Evolutionary conservation across 64 coral and sea anemone genomes (phyloP), one percentile per base, ranked within the genome.

Genomic region (Montipora capricornis): DNA sequence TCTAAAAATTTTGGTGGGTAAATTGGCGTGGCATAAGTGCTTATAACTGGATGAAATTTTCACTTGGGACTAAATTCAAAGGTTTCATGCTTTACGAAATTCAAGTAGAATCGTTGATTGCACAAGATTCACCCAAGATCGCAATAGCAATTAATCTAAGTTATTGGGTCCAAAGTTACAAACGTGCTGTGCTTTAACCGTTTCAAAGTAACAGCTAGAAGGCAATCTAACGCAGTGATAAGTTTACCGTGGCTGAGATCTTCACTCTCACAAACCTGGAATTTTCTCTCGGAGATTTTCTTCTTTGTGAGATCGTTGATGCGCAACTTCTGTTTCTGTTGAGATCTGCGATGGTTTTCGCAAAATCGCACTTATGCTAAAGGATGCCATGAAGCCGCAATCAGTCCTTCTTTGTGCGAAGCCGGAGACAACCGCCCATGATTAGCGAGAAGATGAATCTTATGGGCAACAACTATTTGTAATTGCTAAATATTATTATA

Each of bases 401-500:
- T 76, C 5, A 76, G 53, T 11, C 11, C 53, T 57, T 57, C 53
- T 57, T 64, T 71, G 68, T 71, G 68, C 5, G 20, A 5, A 71
- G 11, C 53, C 14, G 14, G 68, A 71, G 68, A 20, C 19, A 71
- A 19, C 9, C 81, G 46, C 64, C 66, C 82, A 70, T 48, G 15
- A 47, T 47, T 37, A 37, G 37, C 37, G 15, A n/a, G 48, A 80
- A 12, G 22, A 44, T 78, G 8, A 82, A 66, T 22, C 37, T 19
- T 50, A 15, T 44, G 67, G 46, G 45, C 80, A 86, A 70, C 66
- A 86, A 73, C 47, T 82, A 73, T 86, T 86, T 71, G 82, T 86
- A 70, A 71, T 49, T 86, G 82, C 66, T 86, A 86, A 86, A 86
- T 86, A 86, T 86, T 86, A 47, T 71, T 68, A 73, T 86, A 73